Evolutionary conservation across 2,888 invertebrate genomes (phyloP).

Genomic region (Iselma pallidipennis): DNA sequence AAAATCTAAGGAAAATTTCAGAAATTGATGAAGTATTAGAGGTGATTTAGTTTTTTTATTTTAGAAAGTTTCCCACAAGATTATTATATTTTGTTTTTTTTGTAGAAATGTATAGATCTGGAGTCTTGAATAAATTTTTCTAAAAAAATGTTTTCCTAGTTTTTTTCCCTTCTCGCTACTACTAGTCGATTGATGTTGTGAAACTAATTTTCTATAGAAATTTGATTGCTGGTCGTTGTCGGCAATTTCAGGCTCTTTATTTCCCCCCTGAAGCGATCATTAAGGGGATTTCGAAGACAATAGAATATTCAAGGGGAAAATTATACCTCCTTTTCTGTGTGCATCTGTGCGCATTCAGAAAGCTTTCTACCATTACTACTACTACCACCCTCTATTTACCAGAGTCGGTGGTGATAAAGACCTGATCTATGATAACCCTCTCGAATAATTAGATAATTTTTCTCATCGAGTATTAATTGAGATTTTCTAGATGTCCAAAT

Average conservation of each 20-base stretch:
- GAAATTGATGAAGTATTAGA: conserved; percentile 20
- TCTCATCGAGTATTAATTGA: conserved; percentile 4
- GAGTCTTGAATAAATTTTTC: too few relatives aligned
- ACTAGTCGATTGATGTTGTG: too few relatives aligned
- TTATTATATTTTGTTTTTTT: not conserved
- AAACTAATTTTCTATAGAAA: not conserved
- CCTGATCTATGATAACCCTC: conserved; percentile 5
- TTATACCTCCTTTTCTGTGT: conserved; percentile 50
- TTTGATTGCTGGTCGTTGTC: conserved; percentile 34
- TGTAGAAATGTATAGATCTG: not conserved
- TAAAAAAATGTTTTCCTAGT: too few relatives aligned
- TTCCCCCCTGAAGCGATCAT: conserved; percentile 38
- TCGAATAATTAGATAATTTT: not conserved
- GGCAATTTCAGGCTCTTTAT: conserved; percentile 34
- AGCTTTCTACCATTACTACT: conserved; percentile 20
- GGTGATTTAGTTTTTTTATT: conserved; percentile 3
- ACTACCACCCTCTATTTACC: conserved; percentile 9
- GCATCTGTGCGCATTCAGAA: conserved; percentile 48
- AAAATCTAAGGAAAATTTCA: conserved; percentile 14
- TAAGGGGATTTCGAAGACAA: conserved; percentile 53
- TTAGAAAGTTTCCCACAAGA: too few relatives aligned
- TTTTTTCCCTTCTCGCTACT: too few relatives aligned
- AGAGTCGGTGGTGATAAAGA: conserved; percentile 22
- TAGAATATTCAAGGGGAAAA: conserved; percentile 53
- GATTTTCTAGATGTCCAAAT: conserved; percentile 47